Conservation (phyloP, 2,888 invertebrate species). For the Hemithea aestivaria region DNA sequence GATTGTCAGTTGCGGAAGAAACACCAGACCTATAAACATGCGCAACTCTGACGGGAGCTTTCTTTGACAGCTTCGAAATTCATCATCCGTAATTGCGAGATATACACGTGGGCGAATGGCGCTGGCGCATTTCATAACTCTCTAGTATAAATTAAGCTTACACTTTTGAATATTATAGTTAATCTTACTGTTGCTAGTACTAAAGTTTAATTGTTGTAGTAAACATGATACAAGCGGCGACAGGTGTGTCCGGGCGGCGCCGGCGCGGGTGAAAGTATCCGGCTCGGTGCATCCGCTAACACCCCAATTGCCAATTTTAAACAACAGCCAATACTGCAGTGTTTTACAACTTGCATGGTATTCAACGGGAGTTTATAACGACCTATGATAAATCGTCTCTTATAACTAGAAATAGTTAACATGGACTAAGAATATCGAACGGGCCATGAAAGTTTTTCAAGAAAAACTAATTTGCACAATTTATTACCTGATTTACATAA, state of each 20-base stretch:
- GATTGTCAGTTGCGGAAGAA: constrained; percentile 74
- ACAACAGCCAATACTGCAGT: neutral
- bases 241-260: constrained; percentile 39
- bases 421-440: no score
- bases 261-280: constrained; percentile 60
- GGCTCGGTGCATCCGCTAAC: constrained; percentile 59
- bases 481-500: no score
- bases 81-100: no score
- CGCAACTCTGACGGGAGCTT: constrained; percentile 50
- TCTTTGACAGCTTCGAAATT: constrained; percentile 40
- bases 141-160: no score
- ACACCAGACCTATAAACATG: constrained; percentile 65
- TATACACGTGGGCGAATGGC: neutral
- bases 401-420: no score
- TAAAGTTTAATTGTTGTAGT: constrained; percentile 31
- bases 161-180: no score
- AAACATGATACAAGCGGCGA: constrained; percentile 32
- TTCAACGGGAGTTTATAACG: no score
- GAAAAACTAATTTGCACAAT: no score
- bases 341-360: no score
- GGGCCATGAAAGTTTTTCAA: no score
- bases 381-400: no score
- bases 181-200: constrained; percentile 15
- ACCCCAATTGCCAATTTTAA: constrained; percentile 30
- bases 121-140: neutral